Conservation (phyloP, 2,888 invertebrate species). For the Macropis europaea region DNA sequence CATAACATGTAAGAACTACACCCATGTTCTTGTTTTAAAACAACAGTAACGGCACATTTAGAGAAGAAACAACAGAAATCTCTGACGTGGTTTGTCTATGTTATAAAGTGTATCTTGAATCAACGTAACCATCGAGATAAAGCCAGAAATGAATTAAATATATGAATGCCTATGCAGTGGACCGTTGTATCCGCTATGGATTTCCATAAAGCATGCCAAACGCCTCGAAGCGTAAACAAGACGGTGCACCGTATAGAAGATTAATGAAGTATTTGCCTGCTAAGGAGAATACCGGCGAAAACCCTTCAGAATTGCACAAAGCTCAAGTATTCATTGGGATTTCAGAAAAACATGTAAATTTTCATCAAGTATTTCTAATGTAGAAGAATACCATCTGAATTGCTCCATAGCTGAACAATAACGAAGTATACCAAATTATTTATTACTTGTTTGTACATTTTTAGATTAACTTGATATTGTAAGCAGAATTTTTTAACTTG, state of each 20-base stretch:
- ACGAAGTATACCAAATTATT: too few relatives aligned
- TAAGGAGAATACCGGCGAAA: constrained; percentile 5
- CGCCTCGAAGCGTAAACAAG: constrained; percentile 49
- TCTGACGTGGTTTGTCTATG: constrained; percentile 23
- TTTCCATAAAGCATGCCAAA: constrained; percentile 53
- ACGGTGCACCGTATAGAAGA: constrained; percentile 19
- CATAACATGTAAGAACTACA: not conserved
- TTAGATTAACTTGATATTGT: too few relatives aligned
- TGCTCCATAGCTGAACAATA: too few relatives aligned
- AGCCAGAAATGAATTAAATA: constrained; percentile 59
- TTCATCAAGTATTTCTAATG: constrained; percentile 38
- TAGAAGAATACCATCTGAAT: too few relatives aligned
- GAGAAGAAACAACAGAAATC: constrained; percentile 9
- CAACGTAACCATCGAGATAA: constrained; percentile 29
- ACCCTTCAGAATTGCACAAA: not conserved
- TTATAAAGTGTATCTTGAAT: constrained; percentile 29
- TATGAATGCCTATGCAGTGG: constrained; percentile 53
- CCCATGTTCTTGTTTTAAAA: not conserved
- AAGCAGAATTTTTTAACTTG: too few relatives aligned
- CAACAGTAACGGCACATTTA: constrained; percentile 38
- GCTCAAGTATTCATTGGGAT: constrained; percentile 12
- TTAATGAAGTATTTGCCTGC: constrained; percentile 26
- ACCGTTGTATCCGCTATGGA: constrained; percentile 61
- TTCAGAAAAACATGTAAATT: constrained; percentile 6
- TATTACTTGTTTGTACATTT: too few relatives aligned